These are phyloP conservation scores for Embiotoca jacksoni DNA, from an alignment of 2,113 vertebrate species.

Conservation along the genomic window DNA sequence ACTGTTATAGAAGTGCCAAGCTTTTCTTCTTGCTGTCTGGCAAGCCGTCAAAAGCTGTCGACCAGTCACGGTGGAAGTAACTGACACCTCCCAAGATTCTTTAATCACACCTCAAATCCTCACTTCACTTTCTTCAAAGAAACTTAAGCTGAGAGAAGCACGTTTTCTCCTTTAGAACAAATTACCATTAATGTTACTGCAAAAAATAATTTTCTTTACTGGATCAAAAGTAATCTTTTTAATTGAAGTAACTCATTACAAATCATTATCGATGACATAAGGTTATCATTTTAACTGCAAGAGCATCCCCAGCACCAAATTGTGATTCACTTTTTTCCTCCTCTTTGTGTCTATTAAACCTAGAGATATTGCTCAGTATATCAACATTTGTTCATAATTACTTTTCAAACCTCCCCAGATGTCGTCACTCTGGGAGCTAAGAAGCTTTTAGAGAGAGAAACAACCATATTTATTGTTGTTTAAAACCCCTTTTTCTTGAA, in stretches of 20 bases:
- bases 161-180: neutral
- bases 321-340: no score
- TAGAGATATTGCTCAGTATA: neutral
- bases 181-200: neutral
- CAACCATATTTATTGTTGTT: neutral
- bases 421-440: conserved; percentile 27
- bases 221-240: no score
- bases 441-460: conserved; percentile 52
- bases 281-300: no score
- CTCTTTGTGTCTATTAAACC: no score
- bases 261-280: no score
- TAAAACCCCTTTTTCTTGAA: conserved; percentile 15
- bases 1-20: neutral
- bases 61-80: neutral
- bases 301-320: no score
- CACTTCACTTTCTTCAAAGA: neutral
- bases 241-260: no score
- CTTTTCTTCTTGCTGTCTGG: neutral
- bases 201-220: no score
- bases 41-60: neutral
- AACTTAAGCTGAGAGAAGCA: neutral
- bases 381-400: conserved; percentile 20
- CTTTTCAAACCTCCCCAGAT: conserved; percentile 11
- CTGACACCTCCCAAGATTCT: no score
- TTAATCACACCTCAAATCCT: neutral